Percentiles rank a stretch among this genome's conserved stretches.
Evolutionary conservation across 2,113 vertebrate genomes (phyloP).

Genomic region (Lycocorax pyrrhopterus): DNA sequence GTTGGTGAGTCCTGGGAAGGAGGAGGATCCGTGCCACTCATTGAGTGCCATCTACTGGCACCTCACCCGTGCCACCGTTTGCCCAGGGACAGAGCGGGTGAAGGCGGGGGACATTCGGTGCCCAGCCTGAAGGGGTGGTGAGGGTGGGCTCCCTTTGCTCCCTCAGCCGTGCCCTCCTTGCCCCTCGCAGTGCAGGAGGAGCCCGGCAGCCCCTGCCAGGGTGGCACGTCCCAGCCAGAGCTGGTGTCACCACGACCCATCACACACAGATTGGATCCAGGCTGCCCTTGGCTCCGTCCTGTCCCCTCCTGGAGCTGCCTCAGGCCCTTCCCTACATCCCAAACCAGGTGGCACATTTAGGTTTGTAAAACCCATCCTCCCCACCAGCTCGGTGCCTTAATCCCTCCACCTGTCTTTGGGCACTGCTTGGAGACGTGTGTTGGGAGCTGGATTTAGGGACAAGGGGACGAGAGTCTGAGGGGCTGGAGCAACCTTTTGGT

Average conservation of each 20-base stretch:
- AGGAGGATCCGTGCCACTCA: neutral
- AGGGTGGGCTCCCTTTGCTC: neutral
- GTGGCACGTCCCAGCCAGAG: neutral
- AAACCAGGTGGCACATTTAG: neutral
- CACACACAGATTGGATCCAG: rapidly evolving
- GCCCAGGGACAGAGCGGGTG: rapidly evolving
- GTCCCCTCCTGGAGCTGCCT: neutral
- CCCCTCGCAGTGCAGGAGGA: neutral
- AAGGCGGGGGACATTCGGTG: rapidly evolving
- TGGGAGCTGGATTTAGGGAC: neutral
- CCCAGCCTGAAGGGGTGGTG: neutral
- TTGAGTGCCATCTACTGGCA: conserved; percentile 50
- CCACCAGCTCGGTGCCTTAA: neutral
- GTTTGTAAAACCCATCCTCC: neutral
- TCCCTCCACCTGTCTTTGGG: neutral
- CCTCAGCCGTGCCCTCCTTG: rapidly evolving
- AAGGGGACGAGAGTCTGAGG: neutral
- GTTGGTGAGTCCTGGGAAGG: neutral
- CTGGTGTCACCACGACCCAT: neutral
- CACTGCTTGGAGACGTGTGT: rapidly evolving
- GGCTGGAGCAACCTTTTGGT: neutral
- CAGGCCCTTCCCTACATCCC: rapidly evolving
- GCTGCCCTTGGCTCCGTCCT: neutral
- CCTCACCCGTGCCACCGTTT: neutral
- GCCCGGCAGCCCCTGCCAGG: neutral